A percentile compares a stretch with the other conserved stretches of the same genome.
Evolutionary conservation across 1,140 invertebrate species (phyloP).

Genomic region (Paraescarpia echinospica): DNA sequence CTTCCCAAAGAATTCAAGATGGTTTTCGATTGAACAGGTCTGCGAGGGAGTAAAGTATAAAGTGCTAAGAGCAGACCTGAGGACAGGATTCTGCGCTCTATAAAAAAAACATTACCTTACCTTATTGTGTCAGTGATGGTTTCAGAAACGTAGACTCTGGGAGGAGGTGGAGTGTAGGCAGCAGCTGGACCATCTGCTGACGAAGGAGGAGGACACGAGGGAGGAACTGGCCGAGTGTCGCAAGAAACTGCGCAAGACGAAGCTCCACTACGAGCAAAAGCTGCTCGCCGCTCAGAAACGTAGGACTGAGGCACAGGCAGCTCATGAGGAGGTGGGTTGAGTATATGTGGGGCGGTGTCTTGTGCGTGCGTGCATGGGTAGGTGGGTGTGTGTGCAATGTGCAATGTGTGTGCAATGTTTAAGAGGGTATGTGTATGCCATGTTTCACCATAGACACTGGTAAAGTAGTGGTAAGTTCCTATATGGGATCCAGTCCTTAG

Average conservation of each 20-base stretch:
- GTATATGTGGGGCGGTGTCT: not conserved
- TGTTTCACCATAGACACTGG: too few species aligned
- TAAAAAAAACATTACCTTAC: too few species aligned
- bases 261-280: not conserved
- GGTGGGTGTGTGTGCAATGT: not conserved
- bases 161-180: not conserved
- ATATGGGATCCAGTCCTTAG: too few species aligned
- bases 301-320: not conserved
- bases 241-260: not conserved
- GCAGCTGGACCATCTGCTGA: not conserved
- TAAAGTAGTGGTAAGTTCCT: too few species aligned
- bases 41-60: too few species aligned
- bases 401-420: too few species aligned
- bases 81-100: too few species aligned
- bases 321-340: not conserved
- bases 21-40: too few species aligned
- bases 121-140: too few species aligned
- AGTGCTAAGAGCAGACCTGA: too few species aligned
- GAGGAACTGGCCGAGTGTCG: not conserved
- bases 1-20: too few species aligned
- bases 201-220: not conserved
- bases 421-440: too few species aligned
- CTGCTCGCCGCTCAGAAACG: not conserved
- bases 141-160: not conserved
- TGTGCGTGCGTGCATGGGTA: not conserved